Evolutionary conservation across 1,140 invertebrate species (phyloP), one percentile per base, ranked within the genome.

Genomic region (Nixonia krombeini): DNA sequence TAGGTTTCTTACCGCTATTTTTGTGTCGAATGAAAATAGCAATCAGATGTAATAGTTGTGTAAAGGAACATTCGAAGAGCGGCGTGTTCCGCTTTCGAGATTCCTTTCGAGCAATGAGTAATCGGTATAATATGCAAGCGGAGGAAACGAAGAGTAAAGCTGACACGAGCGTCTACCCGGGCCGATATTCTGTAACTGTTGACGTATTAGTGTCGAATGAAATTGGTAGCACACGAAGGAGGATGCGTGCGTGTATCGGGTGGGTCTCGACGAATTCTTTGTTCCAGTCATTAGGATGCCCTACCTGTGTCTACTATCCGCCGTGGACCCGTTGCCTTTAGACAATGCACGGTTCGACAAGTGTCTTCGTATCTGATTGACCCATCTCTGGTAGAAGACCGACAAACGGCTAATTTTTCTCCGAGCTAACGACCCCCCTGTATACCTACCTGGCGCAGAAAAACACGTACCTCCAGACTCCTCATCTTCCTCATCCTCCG

Each of bases 311-410:
- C 73, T 65, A 72, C 62, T 72, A 67, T 69, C 74, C 73, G 56
- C 65, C 59, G 50, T 63, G 57, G 69, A 61, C 68, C 75, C 64
- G 65, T 74, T 79, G 73, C 73, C 58, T 74, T 69, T 71, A 72
- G 61, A 80, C 77, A 76, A 79, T 82, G 69, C 64, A 57, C 66
- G 58, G 29, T 45, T 66, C 67, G 73, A 80, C 78, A 80, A 81
- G 71, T 79, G 78, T 82, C 78, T 79, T 80, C 78, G 46, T 81
- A 81, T 82, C 80, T 78, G 78, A 81, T 82, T 80, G 77, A 80
- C 80, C 79, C 79, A 82, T 82, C 80, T 80, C 62, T 26, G 51
- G 25, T 49, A 41, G 51, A 15, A 45, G 42, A 64, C 69, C 66
- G 69, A 75, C 72, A 79, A 78, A 79, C 73, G 76, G 64, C 75